A percentile compares a stretch with the other conserved stretches of the same genome.
phyloP scores from a whole-genome alignment of 2,113 vertebrate species.

The Lanius ludovicianus region DNA sequence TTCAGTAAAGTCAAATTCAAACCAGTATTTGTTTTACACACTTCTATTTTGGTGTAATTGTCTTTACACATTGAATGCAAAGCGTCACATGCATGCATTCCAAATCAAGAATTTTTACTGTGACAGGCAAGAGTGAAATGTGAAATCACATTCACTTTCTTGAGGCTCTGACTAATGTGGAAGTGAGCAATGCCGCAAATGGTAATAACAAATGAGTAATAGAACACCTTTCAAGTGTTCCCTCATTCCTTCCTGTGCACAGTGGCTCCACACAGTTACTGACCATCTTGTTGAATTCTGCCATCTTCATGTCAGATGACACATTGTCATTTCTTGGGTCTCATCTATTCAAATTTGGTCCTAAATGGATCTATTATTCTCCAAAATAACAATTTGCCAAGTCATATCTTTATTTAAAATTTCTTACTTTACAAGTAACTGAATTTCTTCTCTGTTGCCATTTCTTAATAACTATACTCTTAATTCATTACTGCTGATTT shows the following conservation, averaged over 20 bases:
- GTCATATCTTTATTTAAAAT: not conserved
- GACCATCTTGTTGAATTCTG: not conserved
- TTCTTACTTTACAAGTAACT: not conserved
- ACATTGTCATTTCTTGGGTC: not conserved
- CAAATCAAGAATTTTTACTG: not conserved
- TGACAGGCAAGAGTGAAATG: not conserved
- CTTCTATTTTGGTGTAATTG: not conserved
- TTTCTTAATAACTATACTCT: not conserved
- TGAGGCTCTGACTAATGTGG: not conserved
- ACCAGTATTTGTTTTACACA: not conserved
- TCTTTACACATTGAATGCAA: not conserved
- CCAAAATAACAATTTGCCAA: not conserved
- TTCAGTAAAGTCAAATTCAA: not conserved
- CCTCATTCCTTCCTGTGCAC: not conserved
- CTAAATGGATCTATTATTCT: not conserved
- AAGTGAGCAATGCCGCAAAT: not conserved
- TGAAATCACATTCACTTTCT: not conserved
- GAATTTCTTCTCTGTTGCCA: not conserved
- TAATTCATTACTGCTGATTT: not conserved
- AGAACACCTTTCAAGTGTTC: not conserved
- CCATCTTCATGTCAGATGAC: rapidly evolving
- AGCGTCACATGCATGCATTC: not conserved
- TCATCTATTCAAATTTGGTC: not conserved
- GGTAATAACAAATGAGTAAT: not conserved
- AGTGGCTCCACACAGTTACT: not conserved